Evolutionary conservation across 2,797 vertebrate species (phyloP), one percentile per base, ranked within the genome.

Genomic region (Distichodus sexfasciatus): DNA sequence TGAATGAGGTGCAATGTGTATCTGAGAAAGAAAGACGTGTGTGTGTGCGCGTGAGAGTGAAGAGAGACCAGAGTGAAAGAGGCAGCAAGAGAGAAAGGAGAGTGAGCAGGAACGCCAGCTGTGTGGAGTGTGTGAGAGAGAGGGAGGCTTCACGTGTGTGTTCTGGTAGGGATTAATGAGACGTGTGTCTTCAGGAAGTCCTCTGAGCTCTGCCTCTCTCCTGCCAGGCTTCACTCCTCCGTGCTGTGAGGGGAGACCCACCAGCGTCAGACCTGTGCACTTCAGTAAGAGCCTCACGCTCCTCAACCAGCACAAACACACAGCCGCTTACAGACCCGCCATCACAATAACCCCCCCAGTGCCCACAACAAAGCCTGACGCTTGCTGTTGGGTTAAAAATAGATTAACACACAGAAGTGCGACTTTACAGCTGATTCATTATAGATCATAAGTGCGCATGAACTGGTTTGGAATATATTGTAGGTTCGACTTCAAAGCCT

Each of bases 161-260:
- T 12, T 33, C 24, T n/a, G 24, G 28, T 17, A 12, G 29, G 43
- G 46, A 64, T 57, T 64, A 50, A 68, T 63, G 33, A 63, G 51
- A 41, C 63, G 41, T 74, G 38, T 29, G 46, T 54, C 47, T 62
- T 67, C 15, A n/a, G 47, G 24, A 46, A 29, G 64, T 21, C 41
- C 57, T 61, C 57, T 24, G 64, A 61, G 48, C 5, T 43, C 31
- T 65, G 44, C 55, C n/a, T 28, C 44, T 47, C 48, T 17, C 28
- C 38, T 41, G 31, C 15, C 46, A 54, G 24, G 48, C 17, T 29
- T 38, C 55, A 31, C 15, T 31, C 9, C 26, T 28, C 43, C 19
- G n/a, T n/a, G 21, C 21, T 59, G 17, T 26, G 43, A 4, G 29
- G 38, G 57, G 38, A 60, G 15, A 9, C 26, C 28, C 47, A 40